These are phyloP conservation scores for Onychomys arenicola DNA, from an alignment of 2,797 vertebrate species.

Conservation along the genomic window DNA sequence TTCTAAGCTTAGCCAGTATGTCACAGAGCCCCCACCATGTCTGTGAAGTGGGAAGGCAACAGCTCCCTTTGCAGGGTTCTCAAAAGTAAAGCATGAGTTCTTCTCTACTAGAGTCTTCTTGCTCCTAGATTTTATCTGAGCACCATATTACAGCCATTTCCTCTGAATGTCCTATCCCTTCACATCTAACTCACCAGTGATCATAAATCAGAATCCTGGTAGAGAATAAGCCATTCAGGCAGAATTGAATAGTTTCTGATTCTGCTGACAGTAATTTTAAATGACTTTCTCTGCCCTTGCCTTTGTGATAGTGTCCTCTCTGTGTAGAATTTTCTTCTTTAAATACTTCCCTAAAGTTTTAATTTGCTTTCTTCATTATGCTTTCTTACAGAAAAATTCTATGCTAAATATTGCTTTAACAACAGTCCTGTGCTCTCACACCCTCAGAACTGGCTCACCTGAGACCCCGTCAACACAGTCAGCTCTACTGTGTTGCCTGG, in stretches of 20 bases:
- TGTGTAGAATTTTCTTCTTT: conserved; percentile 59
- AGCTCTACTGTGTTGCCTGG: neutral
- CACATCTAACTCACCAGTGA: neutral
- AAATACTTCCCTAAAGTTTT: conserved; percentile 74
- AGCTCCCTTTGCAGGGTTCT: neutral
- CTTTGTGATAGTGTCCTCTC: neutral
- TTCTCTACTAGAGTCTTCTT: neutral
- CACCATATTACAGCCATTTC: neutral
- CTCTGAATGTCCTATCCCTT: neutral
- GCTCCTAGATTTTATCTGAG: neutral
- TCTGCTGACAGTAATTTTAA: conserved; percentile 49
- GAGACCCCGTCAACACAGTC: neutral
- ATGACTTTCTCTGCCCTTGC: neutral
- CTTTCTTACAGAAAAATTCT: neutral
- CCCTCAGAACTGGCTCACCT: neutral
- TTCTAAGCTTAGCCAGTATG: neutral
- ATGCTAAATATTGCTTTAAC: conserved; percentile 33
- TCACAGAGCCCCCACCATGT: neutral
- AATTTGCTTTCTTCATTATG: conserved; percentile 38
- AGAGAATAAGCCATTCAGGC: neutral
- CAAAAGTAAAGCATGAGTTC: neutral
- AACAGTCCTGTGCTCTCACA: neutral
- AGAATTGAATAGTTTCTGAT: neutral
- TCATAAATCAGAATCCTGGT: neutral
- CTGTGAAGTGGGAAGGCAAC: neutral